Evolutionary conservation across 2,888 invertebrate species (phyloP), one percentile per base, ranked within the genome.

Genomic region (Glaucopsyche alexis): DNA sequence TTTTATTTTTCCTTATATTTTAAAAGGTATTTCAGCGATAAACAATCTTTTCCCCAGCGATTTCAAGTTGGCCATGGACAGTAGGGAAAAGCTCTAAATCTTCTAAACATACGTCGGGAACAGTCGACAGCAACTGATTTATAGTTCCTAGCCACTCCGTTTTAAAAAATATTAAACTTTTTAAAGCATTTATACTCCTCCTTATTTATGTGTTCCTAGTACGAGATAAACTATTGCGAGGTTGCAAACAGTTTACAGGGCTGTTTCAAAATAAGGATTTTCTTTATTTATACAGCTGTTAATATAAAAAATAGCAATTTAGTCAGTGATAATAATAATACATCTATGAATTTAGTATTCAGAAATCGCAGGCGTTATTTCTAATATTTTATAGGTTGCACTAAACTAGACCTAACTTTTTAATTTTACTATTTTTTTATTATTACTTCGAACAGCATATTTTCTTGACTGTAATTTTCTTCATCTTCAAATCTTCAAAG

Each of bases 1-100:
- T 60, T 13, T 13, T 13, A 6, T 6, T 55, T 60, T 60, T 60
- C 29, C 29, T 60, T 38, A 13, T 60, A 38, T 11, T 67, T 67
- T 16, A 47, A 67, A 67, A 67, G 13, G 65, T 47, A 52, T 66
- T 72, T 71, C 16, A 7, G 40, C 52, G 38, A 72, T 66, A 67
- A 69, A 49, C 47, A 42, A 72, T 72, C 66, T 74, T 72, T 74
- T 74, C 49, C 47, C 67, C n/a, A 14, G 67, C 42, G 72, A 69
- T 72, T 74, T 77, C 73, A 75, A 73, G 29, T 73, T 74, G 16
- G 40, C 38, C 55, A n/a, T 60, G 47, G 55, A 71, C 71, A 75
- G 67, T 74, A 74, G 74, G 74, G 64, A 71, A 60, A 74, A 77
- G 77, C 80, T 77, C 76, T 82, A 82, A 82, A 82, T 82, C 82